phyloP scores from a whole-genome alignment of 2,888 invertebrate species.

The Plebejus melissa region DNA sequence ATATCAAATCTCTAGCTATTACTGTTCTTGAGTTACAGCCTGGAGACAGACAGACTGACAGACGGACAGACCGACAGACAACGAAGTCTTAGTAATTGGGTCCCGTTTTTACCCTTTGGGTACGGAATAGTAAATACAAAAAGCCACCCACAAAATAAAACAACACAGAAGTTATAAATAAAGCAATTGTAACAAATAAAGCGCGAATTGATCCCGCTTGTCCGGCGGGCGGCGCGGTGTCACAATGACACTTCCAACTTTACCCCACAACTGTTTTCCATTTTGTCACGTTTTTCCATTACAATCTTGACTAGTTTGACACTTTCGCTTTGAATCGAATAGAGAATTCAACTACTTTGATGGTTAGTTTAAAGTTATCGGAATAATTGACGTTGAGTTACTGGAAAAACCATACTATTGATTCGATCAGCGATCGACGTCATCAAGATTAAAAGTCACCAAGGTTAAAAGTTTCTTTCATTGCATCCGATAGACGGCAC shows the following conservation, averaged over 20 bases:
- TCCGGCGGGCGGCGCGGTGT: background rate
- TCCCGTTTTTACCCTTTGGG: no score
- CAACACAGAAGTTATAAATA: slow-evolving; percentile 7
- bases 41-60: no score
- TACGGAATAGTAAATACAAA: background rate
- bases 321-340: background rate
- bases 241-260: slow-evolving; percentile 3
- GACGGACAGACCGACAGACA: no score
- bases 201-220: background rate
- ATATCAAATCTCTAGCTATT: no score
- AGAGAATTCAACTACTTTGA: background rate
- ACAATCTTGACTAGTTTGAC: background rate
- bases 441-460: no score
- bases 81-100: no score
- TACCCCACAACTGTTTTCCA: background rate
- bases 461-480: no score
- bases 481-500: no score
- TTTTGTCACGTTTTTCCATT: background rate
- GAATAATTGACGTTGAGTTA: no score
- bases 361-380: background rate
- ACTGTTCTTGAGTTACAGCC: no score
- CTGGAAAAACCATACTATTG: no score
- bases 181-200: slow-evolving; percentile 5
- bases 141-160: background rate
- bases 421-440: no score